Evolutionary conservation across 2,113 vertebrate genomes (phyloP).

Genomic region (Mastomys natalensis): DNA sequence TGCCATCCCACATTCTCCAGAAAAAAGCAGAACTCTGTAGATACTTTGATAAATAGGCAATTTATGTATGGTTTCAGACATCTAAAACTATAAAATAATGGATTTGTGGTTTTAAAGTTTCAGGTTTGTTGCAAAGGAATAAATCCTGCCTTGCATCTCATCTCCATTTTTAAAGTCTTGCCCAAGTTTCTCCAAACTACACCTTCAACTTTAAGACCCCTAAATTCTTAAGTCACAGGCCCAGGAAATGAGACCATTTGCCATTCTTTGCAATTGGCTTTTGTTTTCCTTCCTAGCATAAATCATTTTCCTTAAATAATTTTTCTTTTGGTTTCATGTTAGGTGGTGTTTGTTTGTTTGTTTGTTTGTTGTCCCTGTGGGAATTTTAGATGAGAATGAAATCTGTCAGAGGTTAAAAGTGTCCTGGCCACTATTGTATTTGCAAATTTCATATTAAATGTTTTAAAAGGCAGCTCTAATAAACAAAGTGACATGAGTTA

Average conservation of each 20-base stretch:
- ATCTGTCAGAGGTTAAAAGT: not conserved
- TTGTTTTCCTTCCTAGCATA: not conserved
- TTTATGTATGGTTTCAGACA: not conserved
- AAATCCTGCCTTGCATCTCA: not conserved
- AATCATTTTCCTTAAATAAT: not conserved
- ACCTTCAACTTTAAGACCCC: not conserved
- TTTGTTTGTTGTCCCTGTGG: not conserved
- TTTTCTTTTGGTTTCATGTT: not conserved
- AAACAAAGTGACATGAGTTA: not conserved
- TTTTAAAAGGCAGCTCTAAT: conserved; percentile 24
- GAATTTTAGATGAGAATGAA: not conserved
- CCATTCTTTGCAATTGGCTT: not conserved
- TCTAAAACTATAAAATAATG: not conserved
- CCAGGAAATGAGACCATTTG: not conserved
- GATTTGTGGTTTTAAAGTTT: not conserved
- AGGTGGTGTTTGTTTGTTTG: not conserved
- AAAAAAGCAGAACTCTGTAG: not conserved
- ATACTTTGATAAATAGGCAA: not conserved
- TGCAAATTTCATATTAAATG: not conserved
- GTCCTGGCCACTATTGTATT: not conserved
- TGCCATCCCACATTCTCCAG: not conserved
- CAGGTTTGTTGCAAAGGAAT: not conserved
- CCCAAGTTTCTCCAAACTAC: not conserved
- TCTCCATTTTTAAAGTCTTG: not conserved
- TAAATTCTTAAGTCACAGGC: not conserved